Base-by-base conservation (phyloP, 2,113 vertebrate genomes). In the Isichthys henryi region DNA sequence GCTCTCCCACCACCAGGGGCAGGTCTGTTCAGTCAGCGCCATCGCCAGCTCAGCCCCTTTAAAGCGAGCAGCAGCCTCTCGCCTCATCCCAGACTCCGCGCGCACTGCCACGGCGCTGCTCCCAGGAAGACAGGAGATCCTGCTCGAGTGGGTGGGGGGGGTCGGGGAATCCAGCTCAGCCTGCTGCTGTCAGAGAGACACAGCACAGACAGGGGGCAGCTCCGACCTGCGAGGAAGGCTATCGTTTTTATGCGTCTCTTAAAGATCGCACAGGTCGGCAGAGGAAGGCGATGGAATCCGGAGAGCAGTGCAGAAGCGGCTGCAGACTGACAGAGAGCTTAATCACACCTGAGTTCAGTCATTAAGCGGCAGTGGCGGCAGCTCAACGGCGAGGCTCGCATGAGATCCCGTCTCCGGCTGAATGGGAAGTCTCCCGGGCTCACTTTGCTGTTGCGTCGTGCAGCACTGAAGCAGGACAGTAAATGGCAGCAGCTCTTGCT, bases 301-400 rank as follows among this genome's bases (percentile, higher is more conserved):
- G 93, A 94, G 83, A 88, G 84, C 21, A 70, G 84, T 92, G 88
- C 91, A 91, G 94, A 93, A 93, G 91, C 89, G 43, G 23, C 91
- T 92, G 94, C 94, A 89, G 96, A 93, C 89, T 92, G 87, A 86
- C 94, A 92, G 94, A 93, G 91, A 89, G 94, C 95, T 92, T 93
- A 94, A 92, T 21, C 93, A 94, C 95, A 93, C 95, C 93, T 93
- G 93, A 95, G 91, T 94, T 88, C 45, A 91, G 93, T 92, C 92
- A 0, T 92, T 91, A 94, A 90, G 94, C 93, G 91, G 90, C 94
- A 92, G 94, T 94, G 88, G 94, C 93, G 91, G 90, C 93, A 92
- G 94, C 94, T 93, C 93, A 90, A 4, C 89, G 90, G 91, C 92
- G 88, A 27, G 48, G 23, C 74, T 90, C 93, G 87, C 88, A 90